A percentile compares a stretch with the other conserved stretches of the same genome.
Evolutionary conservation across 2,888 invertebrate genomes (phyloP).

Genomic region (Sclerodermus sp.): DNA sequence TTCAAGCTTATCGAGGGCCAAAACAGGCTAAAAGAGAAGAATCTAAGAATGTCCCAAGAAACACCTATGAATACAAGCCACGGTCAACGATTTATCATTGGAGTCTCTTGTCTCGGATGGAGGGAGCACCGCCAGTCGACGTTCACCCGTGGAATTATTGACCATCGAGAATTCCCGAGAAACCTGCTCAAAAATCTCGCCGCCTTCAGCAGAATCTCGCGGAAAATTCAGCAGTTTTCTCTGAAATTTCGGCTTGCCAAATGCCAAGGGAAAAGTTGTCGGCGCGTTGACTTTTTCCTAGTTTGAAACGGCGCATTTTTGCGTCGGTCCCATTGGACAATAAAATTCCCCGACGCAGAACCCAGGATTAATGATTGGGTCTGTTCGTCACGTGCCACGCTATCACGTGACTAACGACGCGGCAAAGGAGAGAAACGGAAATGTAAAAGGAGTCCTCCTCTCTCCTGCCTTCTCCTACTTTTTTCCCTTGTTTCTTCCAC

Average conservation of each 20-base stretch:
- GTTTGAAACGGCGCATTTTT: constrained; percentile 25
- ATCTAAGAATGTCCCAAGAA: constrained; percentile 12
- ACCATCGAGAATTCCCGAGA: constrained; percentile 1
- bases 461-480: too few relatives aligned
- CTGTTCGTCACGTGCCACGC: constrained; percentile 40
- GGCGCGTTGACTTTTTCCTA: background rate
- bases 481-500: too few relatives aligned
- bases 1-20: too few relatives aligned
- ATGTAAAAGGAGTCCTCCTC: background rate
- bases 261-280: constrained; percentile 2
- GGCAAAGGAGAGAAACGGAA: constrained; percentile 25
- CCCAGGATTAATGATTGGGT: constrained; percentile 42
- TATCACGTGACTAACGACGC: constrained; percentile 42
- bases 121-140: constrained; percentile 6
- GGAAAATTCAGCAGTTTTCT: constrained; percentile 21
- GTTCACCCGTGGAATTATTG: constrained; percentile 4
- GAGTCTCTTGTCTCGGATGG: background rate
- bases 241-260: constrained; percentile 1
- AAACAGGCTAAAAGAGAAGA: constrained; percentile 4
- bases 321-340: constrained; percentile 23
- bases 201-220: constrained; percentile 14
- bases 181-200: constrained; percentile 3
- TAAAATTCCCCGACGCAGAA: constrained; percentile 24
- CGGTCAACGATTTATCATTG: constrained; percentile 31
- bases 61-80: constrained; percentile 25